Base-by-base conservation (phyloP, 2,797 vertebrate genomes). In the Adrianichthys oophorus region DNA sequence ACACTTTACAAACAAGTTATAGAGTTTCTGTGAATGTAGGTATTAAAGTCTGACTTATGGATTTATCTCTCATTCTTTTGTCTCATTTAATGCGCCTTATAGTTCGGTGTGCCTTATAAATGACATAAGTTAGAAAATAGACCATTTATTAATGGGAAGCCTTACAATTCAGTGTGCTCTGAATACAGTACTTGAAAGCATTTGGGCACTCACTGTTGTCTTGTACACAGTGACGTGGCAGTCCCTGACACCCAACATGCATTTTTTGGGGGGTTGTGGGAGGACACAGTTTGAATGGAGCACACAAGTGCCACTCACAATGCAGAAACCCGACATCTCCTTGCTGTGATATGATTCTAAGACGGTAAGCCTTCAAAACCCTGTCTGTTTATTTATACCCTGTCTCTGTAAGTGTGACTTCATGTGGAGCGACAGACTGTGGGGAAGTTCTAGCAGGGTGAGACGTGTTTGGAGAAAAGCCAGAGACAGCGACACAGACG, bases 351-450 rank as follows among this genome's bases (percentile, higher is more conserved):
- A 54, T 0, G 42, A 65, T 66, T 50, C 56, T 21, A 50, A 83
- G 52, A 41, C 48, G 6, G 32, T 17, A 21, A 14, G 63, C 62
- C 15, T 17, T 68, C 55, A 43, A 65, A 70, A 72, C 47, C 15
- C 4, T 29, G 59, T 56, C 72, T 71, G 70, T 80, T 82, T 84
- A 79, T 79, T 82, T 81, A 76, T 84, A 82, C 62, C 53, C 43
- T 66, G 42, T 1, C 51, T 64, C 60, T 55, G 67, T 59, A 53
- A 77, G 68, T 83, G 72, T 61, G 74, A 79, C 69, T 77, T 83
- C 70, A 78, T 64, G 70, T 63, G 41, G 70, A 76, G 68, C 64
- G 76, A 72, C 50, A 53, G 52, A 52, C 48, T 41, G 56, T 21
- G 21, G 62, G 46, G 49, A 63, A 64, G 68, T 56, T 70, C 2